Evolutionary conservation across 2,113 vertebrate genomes (phyloP).

Genomic region (Smithornis capensis): DNA sequence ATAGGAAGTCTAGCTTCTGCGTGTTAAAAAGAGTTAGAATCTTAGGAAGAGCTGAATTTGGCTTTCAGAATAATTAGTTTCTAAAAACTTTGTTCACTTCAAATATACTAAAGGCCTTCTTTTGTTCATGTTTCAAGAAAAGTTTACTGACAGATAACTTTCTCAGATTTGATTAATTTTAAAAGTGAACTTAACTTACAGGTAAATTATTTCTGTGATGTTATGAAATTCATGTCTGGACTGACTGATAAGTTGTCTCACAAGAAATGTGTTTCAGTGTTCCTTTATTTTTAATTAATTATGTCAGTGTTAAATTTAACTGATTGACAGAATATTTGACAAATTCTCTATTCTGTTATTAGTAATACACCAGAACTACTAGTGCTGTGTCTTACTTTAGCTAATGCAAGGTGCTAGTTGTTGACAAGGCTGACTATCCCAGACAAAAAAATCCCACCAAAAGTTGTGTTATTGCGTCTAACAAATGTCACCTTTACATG

Average conservation of each 20-base stretch:
- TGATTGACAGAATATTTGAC: neutral
- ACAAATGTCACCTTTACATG: neutral
- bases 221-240: neutral
- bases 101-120: neutral
- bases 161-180: neutral
- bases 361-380: neutral
- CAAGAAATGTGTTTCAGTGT: neutral
- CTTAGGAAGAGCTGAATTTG: neutral
- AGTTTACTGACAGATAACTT: neutral
- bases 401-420: neutral
- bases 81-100: neutral
- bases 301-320: neutral
- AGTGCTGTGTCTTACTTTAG: neutral
- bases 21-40: neutral
- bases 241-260: neutral
- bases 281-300: neutral
- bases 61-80: neutral
- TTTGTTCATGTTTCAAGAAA: neutral
- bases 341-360: neutral
- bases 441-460: neutral
- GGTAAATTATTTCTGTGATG: neutral
- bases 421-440: neutral
- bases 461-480: neutral
- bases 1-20: neutral
- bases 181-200: neutral